Conservation (phyloP, 2,113 vertebrate species). For the Dendropsophus ebraccatus region DNA sequence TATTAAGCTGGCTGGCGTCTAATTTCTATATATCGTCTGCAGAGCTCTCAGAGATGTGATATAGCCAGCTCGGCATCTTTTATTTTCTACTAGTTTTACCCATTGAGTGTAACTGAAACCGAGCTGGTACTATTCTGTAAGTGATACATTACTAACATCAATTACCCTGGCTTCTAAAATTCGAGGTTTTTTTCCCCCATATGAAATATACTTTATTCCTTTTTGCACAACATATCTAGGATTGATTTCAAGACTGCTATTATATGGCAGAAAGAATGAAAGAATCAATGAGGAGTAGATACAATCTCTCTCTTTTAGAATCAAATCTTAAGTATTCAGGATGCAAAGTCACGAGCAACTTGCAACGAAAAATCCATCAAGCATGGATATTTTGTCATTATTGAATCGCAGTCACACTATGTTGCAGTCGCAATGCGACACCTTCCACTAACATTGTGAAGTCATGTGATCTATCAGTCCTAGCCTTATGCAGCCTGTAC, state of each 20-base stretch:
- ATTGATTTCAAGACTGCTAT: neutral
- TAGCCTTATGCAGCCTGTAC: too few species aligned
- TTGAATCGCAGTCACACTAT: too few species aligned
- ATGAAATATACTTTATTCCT: neutral
- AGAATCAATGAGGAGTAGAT: neutral
- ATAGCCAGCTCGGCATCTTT: neutral
- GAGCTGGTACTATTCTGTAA: neutral
- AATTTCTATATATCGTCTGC: slow-evolving; percentile 31
- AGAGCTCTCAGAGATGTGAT: slow-evolving; percentile 7
- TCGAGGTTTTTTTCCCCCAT: too few species aligned
- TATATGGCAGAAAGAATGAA: neutral
- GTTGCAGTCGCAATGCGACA: too few species aligned
- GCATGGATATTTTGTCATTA: too few species aligned
- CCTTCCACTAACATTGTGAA: too few species aligned
- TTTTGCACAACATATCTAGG: too few species aligned
- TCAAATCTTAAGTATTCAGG: neutral
- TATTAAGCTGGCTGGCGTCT: slow-evolving; percentile 36
- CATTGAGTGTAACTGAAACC: slow-evolving; percentile 13
- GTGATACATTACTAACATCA: neutral
- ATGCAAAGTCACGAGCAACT: too few species aligned
- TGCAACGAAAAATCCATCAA: too few species aligned
- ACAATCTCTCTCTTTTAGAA: neutral
- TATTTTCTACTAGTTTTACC: neutral
- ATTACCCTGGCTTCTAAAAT: neutral
- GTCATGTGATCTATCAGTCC: neutral